phyloP scores from a whole-genome alignment of 1,140 invertebrate species.

The Calephelis nemesis region DNA sequence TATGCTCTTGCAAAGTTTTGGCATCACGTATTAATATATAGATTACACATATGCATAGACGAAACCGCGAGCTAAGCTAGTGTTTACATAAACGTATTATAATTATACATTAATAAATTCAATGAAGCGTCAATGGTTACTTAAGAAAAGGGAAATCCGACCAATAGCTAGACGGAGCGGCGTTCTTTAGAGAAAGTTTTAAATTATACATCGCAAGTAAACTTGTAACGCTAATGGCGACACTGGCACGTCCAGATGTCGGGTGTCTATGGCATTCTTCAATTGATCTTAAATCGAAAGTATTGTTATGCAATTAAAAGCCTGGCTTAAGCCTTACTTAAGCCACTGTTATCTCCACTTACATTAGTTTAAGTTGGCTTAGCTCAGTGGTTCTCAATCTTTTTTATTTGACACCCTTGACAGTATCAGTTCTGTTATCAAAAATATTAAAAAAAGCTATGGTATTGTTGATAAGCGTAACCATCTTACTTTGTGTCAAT shows the following conservation, averaged over 20 bases:
- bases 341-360: neutral
- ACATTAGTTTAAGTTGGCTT: no score
- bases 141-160: slow-evolving; percentile 56
- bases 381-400: no score
- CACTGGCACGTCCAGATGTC: slow-evolving; percentile 31
- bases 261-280: slow-evolving; percentile 17
- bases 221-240: slow-evolving; percentile 56
- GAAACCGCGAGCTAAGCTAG: no score
- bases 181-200: slow-evolving; percentile 67
- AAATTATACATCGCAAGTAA: slow-evolving; percentile 68
- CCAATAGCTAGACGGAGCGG: slow-evolving; percentile 30
- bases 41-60: no score
- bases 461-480: no score
- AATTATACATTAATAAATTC: slow-evolving; percentile 18
- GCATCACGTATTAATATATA: no score
- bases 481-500: no score
- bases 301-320: neutral
- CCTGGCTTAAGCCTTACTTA: neutral
- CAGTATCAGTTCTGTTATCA: no score
- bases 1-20: no score
- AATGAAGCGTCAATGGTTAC: slow-evolving; percentile 44
- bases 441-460: no score
- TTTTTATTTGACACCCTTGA: no score
- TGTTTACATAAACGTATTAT: neutral
- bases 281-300: slow-evolving; percentile 15